Base-by-base conservation (phyloP, 2,797 vertebrate genomes). In the Benthosema pterotum region DNA sequence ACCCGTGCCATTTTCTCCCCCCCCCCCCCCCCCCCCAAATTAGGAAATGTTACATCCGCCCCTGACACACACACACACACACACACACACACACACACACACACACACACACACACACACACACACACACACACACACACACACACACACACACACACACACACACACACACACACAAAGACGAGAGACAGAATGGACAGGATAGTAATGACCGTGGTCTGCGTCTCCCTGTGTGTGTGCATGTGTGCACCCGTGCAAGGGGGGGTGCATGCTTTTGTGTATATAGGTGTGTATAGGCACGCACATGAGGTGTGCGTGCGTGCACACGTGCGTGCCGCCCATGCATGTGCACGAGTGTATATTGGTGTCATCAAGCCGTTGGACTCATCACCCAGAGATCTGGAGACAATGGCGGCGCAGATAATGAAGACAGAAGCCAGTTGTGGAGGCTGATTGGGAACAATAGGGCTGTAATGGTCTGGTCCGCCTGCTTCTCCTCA, bases 381-480 rank as follows among this genome's bases (percentile, higher is more conserved):
- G 57, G 45, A 62, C 73, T 86, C 77, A 67, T 83, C 88, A 85
- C 74, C 78, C 73, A 61, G 66, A 71, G 67, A 58, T 54, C 72
- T 62, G 52, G 66, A 78, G 80, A 89, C 82, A 90, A 88, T 82
- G 49, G 76, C 0, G 12, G 51, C 63, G 77, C n/a, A 84, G 79
- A 85, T 87, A 84, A 79, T 84, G 78, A 85, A 87, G 75, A 74
- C 57, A 19, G 68, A 58, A 62, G 63, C 72, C 46, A 6, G 6
- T 62, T 38, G 49, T 52, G 19, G 69, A 71, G 75, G 65, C 75
- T 57, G 75, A 65, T 48, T 70, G 64, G 55, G 65, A 72, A 87
- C 87, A 90, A 75, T 83, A 66, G 57, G 54, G 74, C 43, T 2
- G 72, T 75, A 68, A 75, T 77, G 52, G 62, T 63, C 63, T 64